Evolutionary conservation across 2,113 vertebrate species (phyloP).

Genomic region (Rafetus swinhoei): DNA sequence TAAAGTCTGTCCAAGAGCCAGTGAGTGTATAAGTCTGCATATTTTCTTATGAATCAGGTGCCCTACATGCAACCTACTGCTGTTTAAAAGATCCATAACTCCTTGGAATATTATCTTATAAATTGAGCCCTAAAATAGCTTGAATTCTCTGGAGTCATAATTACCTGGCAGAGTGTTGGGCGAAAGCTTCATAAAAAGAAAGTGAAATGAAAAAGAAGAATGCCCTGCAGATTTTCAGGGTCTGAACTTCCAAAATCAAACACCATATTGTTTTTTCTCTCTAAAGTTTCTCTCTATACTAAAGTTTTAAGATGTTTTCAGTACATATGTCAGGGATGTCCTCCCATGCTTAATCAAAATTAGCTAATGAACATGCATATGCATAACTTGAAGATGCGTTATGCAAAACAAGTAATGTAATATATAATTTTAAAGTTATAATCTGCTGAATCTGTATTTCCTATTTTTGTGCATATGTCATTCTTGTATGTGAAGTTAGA

Average conservation of each 20-base stretch:
- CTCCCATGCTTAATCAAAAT: no score
- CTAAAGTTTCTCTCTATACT: not conserved
- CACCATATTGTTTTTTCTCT: accelerated
- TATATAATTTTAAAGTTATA: no score
- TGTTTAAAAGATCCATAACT: conserved; percentile 32
- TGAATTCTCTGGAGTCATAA: conserved; percentile 48
- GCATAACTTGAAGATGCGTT: no score
- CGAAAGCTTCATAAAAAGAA: conserved; percentile 6
- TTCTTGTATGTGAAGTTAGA: no score
- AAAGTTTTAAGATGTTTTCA: no score
- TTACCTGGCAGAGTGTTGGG: conserved; percentile 34
- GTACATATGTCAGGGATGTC: no score
- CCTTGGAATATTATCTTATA: conserved; percentile 8
- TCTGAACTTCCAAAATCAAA: conserved; percentile 21
- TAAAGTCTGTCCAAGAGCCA: not conserved
- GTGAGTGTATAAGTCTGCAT: not conserved
- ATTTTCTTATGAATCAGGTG: not conserved
- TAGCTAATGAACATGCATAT: no score
- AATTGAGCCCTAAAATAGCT: conserved; percentile 37
- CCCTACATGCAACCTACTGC: not conserved
- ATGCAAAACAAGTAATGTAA: no score
- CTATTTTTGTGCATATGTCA: no score
- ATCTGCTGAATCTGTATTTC: no score
- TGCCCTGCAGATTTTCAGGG: not conserved
- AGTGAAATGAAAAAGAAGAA: not conserved